A percentile compares a stretch with the other conserved stretches of the same genome.
Evolutionary conservation across 2,797 vertebrate species (phyloP).

Genomic region (Kryptopterus vitreolus): DNA sequence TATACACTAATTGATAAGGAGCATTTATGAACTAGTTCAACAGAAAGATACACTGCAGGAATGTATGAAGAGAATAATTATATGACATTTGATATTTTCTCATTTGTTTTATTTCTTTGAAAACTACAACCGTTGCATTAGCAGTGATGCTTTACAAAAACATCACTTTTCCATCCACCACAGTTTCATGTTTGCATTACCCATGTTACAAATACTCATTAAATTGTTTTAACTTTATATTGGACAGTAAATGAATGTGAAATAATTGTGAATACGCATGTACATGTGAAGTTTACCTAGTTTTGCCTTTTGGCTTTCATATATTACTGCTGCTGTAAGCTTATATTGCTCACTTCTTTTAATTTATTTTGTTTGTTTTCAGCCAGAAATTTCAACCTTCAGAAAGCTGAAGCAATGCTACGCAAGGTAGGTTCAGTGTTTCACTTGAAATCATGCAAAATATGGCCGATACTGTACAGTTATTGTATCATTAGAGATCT

Average conservation of each 20-base stretch:
- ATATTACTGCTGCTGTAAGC: not conserved
- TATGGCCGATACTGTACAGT: not conserved
- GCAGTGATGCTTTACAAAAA: not conserved
- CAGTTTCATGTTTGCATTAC: not conserved
- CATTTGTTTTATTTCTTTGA: not conserved
- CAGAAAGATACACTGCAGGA: not conserved
- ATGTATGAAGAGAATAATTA: not conserved
- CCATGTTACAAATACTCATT: not conserved
- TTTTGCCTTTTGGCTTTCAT: not conserved
- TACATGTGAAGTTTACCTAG: no score
- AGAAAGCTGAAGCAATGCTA: constrained; percentile 92
- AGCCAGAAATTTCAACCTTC: constrained; percentile 89
- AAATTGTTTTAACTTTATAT: not conserved
- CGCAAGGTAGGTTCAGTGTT: constrained; percentile 85
- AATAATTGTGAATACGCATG: no score
- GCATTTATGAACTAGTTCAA: not conserved
- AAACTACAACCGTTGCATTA: not conserved
- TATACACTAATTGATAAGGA: not conserved
- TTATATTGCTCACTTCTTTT: not conserved
- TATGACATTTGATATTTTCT: not conserved
- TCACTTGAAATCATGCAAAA: not conserved
- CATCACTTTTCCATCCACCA: not conserved
- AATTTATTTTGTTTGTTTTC: constrained; percentile 44
- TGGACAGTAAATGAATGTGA: no score
- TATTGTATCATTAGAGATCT: not conserved